Evolutionary conservation across 2,113 vertebrate genomes (phyloP), one percentile per base, ranked within the genome.

Genomic region (Perccottus glenii): DNA sequence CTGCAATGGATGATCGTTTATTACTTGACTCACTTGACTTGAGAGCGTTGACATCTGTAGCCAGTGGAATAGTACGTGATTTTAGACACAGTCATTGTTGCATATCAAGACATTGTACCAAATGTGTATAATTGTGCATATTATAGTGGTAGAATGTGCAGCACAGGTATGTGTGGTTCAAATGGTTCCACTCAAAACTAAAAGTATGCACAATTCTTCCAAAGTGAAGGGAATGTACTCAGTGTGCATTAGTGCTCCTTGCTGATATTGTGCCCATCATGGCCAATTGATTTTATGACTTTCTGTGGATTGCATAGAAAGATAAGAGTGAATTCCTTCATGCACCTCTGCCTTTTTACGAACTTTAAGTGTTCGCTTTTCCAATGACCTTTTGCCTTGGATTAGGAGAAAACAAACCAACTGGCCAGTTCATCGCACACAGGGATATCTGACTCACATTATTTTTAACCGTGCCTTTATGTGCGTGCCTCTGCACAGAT

Each of bases 251-350:
- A 83, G 82, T 80, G 70, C 76, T 77, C 60, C 53, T 53, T 70
- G 67, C 70, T 74, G 73, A 87, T 84, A 81, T 72, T 83, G 73
- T 81, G 55, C 57, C 73, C 75, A 75, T 83, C 74, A 43, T 1
- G 73, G 66, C 40, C 84, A 85, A 80, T 81, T 87, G 66, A 80
- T 74, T 90, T 86, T 80, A 85, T 67, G 74, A 80, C 65, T 66
- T 58, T 52, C 40, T 1, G 2, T 67, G 70, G 78, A 81, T 85
- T 70, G 52, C 60, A 50, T 61, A 73, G 70, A 72, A 67, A 60
- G 80, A 87, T 87, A 86, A 87, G 36, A 59, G 11, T 68, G 38
- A 42, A 80, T 80, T 88, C 66, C 79, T 5, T 0, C 16, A 12
- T 70, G 2, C n/a, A 11, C 69, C 63, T 80, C 75, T 70, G 32